A percentile compares a stretch with the other conserved stretches of the same genome.
These are phyloP conservation scores for Cichlasoma orientale DNA, from an alignment of 2,797 vertebrate species.

Conservation along the genomic window DNA sequence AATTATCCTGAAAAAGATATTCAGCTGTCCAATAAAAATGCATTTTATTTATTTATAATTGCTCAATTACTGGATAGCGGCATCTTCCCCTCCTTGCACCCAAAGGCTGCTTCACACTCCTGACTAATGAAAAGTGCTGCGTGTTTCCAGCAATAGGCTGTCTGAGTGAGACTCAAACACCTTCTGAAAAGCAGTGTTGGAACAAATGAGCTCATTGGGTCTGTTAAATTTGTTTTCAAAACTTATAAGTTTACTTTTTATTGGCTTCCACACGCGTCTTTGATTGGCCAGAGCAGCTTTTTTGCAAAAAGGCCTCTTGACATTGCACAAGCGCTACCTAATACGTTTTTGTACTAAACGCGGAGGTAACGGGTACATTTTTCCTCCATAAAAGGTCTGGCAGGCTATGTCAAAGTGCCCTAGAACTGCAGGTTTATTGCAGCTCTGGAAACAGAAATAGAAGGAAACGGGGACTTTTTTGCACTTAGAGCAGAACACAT, in stretches of 20 bases:
- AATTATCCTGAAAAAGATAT: not conserved
- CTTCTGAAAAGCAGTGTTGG: slow-evolving; percentile 10
- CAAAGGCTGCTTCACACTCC: not conserved
- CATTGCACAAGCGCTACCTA: not conserved
- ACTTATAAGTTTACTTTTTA: not conserved
- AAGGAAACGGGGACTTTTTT: not conserved
- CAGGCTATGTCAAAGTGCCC: not conserved
- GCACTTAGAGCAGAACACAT: slow-evolving; percentile 12
- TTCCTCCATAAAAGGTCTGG: slow-evolving; percentile 39
- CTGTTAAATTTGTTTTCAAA: not conserved
- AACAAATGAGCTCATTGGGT: slow-evolving; percentile 27
- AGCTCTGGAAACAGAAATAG: slow-evolving; percentile 2
- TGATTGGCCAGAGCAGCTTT: not conserved
- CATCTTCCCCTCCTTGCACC: not conserved
- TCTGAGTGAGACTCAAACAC: not conserved
- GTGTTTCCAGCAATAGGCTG: not conserved
- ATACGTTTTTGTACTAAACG: not conserved
- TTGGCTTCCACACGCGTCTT: slow-evolving; percentile 1
- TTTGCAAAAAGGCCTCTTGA: slow-evolving; percentile 7
- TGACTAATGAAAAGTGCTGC: slow-evolving; percentile 3
- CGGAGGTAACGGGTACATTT: not conserved
- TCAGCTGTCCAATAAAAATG: slow-evolving; percentile 1
- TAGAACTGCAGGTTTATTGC: slow-evolving; percentile 8
- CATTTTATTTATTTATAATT: slow-evolving; percentile 24
- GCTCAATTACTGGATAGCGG: not conserved